phyloP scores from a whole-genome alignment of 2,797 vertebrate genomes.

The Melanotaenia trifasciata region DNA sequence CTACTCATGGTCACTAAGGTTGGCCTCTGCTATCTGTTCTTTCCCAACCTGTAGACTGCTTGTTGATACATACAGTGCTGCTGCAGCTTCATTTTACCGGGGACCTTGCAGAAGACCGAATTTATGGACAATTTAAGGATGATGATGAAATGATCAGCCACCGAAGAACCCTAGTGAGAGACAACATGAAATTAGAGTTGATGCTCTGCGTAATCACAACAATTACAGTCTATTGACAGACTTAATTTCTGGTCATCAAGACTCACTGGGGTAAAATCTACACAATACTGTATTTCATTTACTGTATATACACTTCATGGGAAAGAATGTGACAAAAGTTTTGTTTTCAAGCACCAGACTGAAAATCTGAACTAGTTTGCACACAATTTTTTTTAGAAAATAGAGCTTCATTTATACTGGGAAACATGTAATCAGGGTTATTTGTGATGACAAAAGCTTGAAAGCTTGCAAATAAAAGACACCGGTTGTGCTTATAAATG shows the following conservation, averaged over 20 bases:
- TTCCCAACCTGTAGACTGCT: conserved; percentile 9
- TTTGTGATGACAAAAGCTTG: conserved; percentile 56
- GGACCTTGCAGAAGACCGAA: conserved; percentile 16
- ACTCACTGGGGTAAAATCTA: conserved; percentile 34
- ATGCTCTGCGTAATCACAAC: conserved; percentile 15
- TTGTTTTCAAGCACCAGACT: conserved; percentile 21
- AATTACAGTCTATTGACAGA: conserved; percentile 1
- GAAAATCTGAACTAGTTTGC: conserved; percentile 39
- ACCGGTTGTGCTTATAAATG: conserved; percentile 34
- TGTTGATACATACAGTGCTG: conserved; percentile 3
- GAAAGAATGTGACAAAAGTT: conserved; percentile 22
- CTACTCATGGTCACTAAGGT: background rate
- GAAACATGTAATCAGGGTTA: conserved; percentile 43
- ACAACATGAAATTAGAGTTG: conserved; percentile 1
- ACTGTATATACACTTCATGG: conserved; percentile 12
- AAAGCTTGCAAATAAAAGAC: conserved; percentile 44
- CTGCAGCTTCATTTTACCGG: conserved; percentile 26
- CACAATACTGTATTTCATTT: conserved; percentile 40
- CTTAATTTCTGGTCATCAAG: conserved; percentile 8
- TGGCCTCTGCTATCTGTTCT: background rate
- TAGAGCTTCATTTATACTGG: conserved; percentile 35
- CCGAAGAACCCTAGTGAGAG: background rate
- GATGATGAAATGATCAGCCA: background rate
- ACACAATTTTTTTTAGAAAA: conserved; percentile 28
- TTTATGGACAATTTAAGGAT: conserved; percentile 1